Evolutionary conservation across 64 coral and sea anemone species (phyloP), one percentile per base, ranked within the genome.

Genomic region (Montipora foliosa): DNA sequence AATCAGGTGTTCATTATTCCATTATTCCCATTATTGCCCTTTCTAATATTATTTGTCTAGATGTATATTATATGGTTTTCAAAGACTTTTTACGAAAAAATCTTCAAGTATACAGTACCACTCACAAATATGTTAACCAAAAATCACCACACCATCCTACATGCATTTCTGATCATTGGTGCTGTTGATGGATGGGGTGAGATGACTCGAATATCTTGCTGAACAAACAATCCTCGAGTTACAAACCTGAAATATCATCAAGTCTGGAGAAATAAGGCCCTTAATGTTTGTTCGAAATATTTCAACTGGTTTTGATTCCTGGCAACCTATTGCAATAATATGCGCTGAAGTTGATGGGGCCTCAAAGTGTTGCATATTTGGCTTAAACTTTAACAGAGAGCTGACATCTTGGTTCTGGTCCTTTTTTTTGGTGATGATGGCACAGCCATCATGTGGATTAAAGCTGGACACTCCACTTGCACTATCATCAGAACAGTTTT

Each of bases 231-330:
- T 9, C 13, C 61, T 16, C 11, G 14, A 64, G 37, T 67, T 49
- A 72, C 82, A 86, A 86, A 86, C 82, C 82, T 86, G 82, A 52
- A 71, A 70, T 22, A 86, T 51, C 5, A 86, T 44, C 66, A 86
- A 70, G n/a, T 86, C 82, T 71, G 82, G 82, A 50, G 82, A 86
- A 72, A 86, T 7, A 71, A 86, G 82, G 4, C 82, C 82, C 47
- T 72, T 47, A 21, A 86, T 72, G 3, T 64, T 86, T 49, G 66
- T 20, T 71, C 82, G 47, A n/a, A 62, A 49, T 0, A 72, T 11
- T n/a, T 86, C 82, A 47, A 8, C 49, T 5, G 47, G 66, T 16
- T 86, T 72, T 20, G n/a, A 13, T 12, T 51, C 66, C 15, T 86
- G 15, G 46, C 44, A 71, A 47, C 17, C 19, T 22, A 86, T 71